phyloP scores from a whole-genome alignment of 2,797 vertebrate species.

The Cuniculus paca region DNA sequence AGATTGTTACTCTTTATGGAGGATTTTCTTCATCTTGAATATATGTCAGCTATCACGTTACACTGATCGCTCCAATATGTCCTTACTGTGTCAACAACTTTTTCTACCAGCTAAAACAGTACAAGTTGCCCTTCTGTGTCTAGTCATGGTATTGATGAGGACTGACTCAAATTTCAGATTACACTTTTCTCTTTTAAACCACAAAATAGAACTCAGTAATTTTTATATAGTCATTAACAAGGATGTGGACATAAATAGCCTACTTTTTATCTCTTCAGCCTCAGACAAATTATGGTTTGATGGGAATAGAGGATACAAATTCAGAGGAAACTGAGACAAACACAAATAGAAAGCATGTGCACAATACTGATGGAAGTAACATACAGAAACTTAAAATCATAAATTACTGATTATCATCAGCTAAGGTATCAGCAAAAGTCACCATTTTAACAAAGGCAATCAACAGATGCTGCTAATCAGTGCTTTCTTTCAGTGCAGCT shows the following conservation, averaged over 20 bases:
- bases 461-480: not conserved
- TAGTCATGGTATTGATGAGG: not conserved
- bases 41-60: not conserved
- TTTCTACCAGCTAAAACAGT: constrained; percentile 11
- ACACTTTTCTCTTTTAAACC: constrained; percentile 53
- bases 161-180: constrained; percentile 50
- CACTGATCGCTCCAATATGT: not conserved
- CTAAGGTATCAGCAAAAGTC: constrained; percentile 49
- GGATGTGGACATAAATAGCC: not conserved
- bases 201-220: constrained; percentile 36
- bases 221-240: constrained; percentile 40
- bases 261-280: constrained; percentile 26
- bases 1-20: constrained; percentile 64
- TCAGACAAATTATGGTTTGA: not conserved
- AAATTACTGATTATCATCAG: constrained; percentile 9
- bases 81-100: not conserved
- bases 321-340: constrained; percentile 34
- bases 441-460: constrained; percentile 18
- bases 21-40: not conserved
- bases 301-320: constrained; percentile 6
- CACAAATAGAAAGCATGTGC: constrained; percentile 41
- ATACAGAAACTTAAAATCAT: constrained; percentile 33
- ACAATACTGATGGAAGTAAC: constrained; percentile 25
- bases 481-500: not conserved
- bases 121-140: not conserved